Base-by-base conservation (phyloP, 2,113 vertebrate species). In the Cinclus mexicanus region DNA sequence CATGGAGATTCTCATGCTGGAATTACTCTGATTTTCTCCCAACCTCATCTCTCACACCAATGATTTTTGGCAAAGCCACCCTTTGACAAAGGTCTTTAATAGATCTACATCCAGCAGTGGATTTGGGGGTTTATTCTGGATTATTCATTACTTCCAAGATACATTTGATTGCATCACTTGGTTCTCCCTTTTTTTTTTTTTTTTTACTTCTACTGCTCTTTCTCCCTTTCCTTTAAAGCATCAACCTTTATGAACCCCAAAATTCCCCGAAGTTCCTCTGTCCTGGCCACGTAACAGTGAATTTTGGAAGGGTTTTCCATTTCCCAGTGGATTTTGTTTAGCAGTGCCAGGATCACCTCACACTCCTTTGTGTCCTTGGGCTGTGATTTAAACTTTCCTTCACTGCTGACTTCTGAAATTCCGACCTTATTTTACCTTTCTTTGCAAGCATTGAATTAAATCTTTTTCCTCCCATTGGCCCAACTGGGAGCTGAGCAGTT, bases 401-500 rank as follows among this genome's bases (percentile, higher is more conserved):
- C 39, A 6, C 22, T n/a, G 14, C 5, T 7, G 25, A 1, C 9
- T 64, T 20, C 35, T 31, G 61, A 37, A n/a, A 33, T 75, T 3
- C 16, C 41, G 42, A 6, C 60, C 71, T 65, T 5, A 2, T 61
- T 92, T 77, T 46, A 13, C 21, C 42, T 79, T 94, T 71, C 52
- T 95, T 91, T 91, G 68, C 19, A 3, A 24, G 37, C 49, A 78
- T 29, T 90, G 92, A 91, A 97, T 97, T 87, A 89, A 95, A 75
- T 24, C 47, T 64, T 75, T 70, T 63, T 31, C 59, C 89, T 92
- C 41, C 67, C 21, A 13, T 31, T 79, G 88, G 77, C 69, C 89
- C 35, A 37, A 37, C 46, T 35, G 91, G 75, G 44, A 91, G 61
- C 94, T 92, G 94, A 94, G 94, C 95, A 90, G 93, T 91, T 97